Percentiles rank a stretch among this genome's conserved stretches.
Evolutionary conservation across 1,140 invertebrate species (phyloP).

Genomic region (Trichoplusia ni): DNA sequence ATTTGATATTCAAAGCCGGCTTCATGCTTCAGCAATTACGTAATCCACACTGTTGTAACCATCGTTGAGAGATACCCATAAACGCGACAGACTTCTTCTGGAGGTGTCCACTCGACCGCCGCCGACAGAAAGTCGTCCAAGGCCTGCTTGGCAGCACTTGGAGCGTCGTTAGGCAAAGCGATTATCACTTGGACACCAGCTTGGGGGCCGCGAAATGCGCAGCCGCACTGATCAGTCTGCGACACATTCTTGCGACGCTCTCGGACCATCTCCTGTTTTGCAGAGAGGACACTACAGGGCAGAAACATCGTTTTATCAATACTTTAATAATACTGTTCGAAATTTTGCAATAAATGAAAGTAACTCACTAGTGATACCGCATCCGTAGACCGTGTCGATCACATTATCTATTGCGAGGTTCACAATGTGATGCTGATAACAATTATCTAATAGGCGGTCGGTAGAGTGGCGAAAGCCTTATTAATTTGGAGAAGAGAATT

Average conservation of each 20-base stretch:
- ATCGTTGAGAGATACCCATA: conserved; percentile 56
- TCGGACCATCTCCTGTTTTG: conserved; percentile 64
- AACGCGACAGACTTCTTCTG: conserved; percentile 56
- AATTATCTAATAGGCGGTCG: conserved; percentile 89
- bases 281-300: conserved; percentile 52
- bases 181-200: conserved; percentile 45
- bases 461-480: conserved; percentile 90
- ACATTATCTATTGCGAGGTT: conserved; percentile 82
- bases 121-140: conserved; percentile 62
- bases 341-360: conserved; percentile 5
- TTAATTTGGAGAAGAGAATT: conserved; percentile 95
- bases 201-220: conserved; percentile 61
- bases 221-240: conserved; percentile 60
- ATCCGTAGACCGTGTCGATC: conserved; percentile 71
- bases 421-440: conserved; percentile 90
- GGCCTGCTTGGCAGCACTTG: conserved; percentile 49
- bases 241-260: conserved; percentile 56
- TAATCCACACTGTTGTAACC: no score
- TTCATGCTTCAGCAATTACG: no score
- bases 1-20: no score
- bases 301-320: neutral
- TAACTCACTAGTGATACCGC: conserved; percentile 60
- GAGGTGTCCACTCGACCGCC: conserved; percentile 66
- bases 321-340: no score
- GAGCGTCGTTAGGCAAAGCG: conserved; percentile 38